These are phyloP conservation scores for Trypoxylus dichotomus DNA, from an alignment of 1,140 invertebrate genomes.

Conservation along the genomic window DNA sequence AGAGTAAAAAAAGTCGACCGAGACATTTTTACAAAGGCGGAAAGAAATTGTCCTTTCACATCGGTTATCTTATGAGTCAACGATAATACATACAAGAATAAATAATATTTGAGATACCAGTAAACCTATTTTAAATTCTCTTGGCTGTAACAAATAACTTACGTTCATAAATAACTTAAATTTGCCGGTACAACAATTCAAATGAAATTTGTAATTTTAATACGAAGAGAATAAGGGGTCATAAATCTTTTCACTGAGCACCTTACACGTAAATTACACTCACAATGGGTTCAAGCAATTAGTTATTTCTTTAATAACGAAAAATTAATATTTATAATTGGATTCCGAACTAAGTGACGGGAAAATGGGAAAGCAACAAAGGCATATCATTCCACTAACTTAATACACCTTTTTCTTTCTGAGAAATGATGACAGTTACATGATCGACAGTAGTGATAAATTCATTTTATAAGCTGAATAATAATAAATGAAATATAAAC, in stretches of 20 bases:
- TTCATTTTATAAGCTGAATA: too few species aligned
- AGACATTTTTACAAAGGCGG: not conserved
- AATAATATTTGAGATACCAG: not conserved
- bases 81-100: too few species aligned
- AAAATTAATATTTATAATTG: slow-evolving; percentile 24
- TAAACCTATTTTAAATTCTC: not conserved
- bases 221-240: not conserved
- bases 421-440: too few species aligned
- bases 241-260: not conserved
- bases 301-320: slow-evolving; percentile 9
- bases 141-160: not conserved
- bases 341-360: not conserved
- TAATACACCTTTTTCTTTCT: too few species aligned
- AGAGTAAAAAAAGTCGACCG: not conserved
- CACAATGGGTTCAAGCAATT: not conserved
- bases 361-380: not conserved
- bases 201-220: slow-evolving; percentile 23
- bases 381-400: not conserved
- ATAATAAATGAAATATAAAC: too few species aligned
- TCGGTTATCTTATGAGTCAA: too few species aligned
- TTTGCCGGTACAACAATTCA: slow-evolving; percentile 13
- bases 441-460: too few species aligned
- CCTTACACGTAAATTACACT: slow-evolving; percentile 19
- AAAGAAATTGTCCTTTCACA: not conserved
- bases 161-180: slow-evolving; percentile 6